Base-by-base conservation (phyloP, 2,888 invertebrate genomes). In the Limnephilus auricula region DNA sequence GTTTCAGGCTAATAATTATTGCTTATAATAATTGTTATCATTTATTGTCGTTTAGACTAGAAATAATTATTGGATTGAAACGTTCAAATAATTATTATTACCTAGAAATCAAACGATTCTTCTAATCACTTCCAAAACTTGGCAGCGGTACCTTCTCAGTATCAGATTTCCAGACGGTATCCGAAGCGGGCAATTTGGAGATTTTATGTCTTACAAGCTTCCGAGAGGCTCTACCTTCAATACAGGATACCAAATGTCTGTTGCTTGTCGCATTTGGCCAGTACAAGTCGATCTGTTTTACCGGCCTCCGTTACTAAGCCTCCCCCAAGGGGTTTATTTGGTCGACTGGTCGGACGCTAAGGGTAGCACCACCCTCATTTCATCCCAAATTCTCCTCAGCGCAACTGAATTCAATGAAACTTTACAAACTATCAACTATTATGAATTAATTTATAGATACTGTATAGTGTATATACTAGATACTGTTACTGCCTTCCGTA, bases 211-310 rank as follows among this genome's bases (percentile, higher is more conserved):
- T 65, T 65, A 65, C 65, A 65, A 65, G 65, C 82, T 32, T 32
- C 82, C 82, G 82, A 25, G 25, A 34, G 82, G 25, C 82, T 82
- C 32, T 25, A 82, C 82, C 82, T 82, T 82, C 82, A n/a, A 65
- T 65, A 65, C 65, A n/a, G 65, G 65, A 82, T 82, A 32, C 32
- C 82, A 50, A 83, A 91, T 89, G 91, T 91, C 91, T 79, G 91
- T 91, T 91, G 40, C 78, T 79, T 91, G 91, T 91, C 91, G 91
- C 89, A 91, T 91, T 91, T 91, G 15, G 79, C 79, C 79, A 45
- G 87, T 88, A 82, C 88, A n/a, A 65, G 65, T 65, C 6, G 45
- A 25, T 32, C 84, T 37, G 79, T 88, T 80, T 88, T 88, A 82
- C 79, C 79, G 88, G 50, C 79, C 80, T 84, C 37, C 79, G 65